Conservation (phyloP, 1,140 invertebrate species). For the Stenopsyche tienmushanensis region DNA sequence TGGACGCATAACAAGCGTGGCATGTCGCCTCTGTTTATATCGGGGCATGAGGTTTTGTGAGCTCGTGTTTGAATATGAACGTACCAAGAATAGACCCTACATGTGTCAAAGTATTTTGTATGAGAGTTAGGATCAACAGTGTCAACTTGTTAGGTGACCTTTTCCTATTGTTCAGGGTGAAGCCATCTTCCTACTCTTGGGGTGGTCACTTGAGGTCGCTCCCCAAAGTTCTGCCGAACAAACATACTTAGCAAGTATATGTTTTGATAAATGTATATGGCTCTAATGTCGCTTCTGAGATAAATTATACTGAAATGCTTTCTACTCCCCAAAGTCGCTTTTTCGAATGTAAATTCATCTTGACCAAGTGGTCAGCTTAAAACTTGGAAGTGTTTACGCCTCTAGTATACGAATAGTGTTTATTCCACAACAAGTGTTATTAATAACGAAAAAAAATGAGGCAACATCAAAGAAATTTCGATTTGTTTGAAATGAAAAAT, state of each 20-base stretch:
- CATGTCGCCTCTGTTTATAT: slow-evolving; percentile 11
- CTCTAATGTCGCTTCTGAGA: background rate
- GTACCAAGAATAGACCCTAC: slow-evolving; percentile 16
- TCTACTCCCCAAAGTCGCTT: background rate
- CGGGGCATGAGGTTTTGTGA: too few relatives aligned
- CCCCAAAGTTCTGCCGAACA: too few relatives aligned
- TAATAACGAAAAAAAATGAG: too few relatives aligned
- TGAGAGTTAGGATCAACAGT: background rate
- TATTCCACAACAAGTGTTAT: too few relatives aligned
- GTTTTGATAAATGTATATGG: too few relatives aligned
- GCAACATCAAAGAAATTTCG: too few relatives aligned
- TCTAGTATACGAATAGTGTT: too few relatives aligned
- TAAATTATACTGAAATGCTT: background rate
- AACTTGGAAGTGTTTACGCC: background rate
- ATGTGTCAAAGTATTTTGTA: slow-evolving; percentile 19
- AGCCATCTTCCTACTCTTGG: background rate
- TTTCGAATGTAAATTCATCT: background rate
- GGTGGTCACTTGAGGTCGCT: background rate
- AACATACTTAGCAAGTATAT: too few relatives aligned
- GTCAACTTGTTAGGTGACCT: slow-evolving; percentile 3
- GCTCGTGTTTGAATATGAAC: background rate
- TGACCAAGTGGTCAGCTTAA: background rate
- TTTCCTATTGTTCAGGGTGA: background rate
- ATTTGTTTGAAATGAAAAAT: too few relatives aligned
- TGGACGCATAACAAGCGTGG: background rate